Evolutionary conservation across 2,888 invertebrate species (phyloP), one percentile per base, ranked within the genome.

Genomic region (Ophion ellenae): DNA sequence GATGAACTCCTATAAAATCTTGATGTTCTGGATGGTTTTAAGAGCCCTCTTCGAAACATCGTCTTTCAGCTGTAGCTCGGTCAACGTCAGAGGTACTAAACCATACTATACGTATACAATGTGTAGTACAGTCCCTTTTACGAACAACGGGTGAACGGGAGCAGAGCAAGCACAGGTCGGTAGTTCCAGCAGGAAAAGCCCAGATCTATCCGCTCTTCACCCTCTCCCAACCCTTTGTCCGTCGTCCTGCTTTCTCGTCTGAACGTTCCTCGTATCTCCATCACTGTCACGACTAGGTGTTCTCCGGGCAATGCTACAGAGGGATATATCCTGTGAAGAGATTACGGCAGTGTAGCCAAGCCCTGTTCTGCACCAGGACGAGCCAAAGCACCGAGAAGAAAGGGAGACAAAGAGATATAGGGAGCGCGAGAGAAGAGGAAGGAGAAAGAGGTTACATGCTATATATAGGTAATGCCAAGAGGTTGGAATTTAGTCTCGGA

Each of bases 1-100:
- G 91, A 92, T 92, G 91, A 91, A 91, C 92, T 91, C 90, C 90
- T 89, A 92, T 92, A 91, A 92, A 93, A 91, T 92, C 91, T 90
- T 89, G 89, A 89, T 90, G 89, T 88, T 81, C 64, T 59, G 20
- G 32, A 61, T 28, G 71, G 89, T 88, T 88, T 91, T 92, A 87
- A 90, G 86, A 88, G 86, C 87, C 78, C 81, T 86, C 83, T 80
- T 79, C 75, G 73, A 78, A 69, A 73, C 83, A 76, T 77, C 83
- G 81, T 66, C 75, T 70, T 28, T 63, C 78, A 57, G 71, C 71
- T 77, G 74, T 78, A 80, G 64, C 81, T 67, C 73, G 81, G 78
- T 77, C 80, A 83, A 74, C 84, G 71, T 81, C 77, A 63, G 70
- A n/a, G 45, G 53, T 47, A 81, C 71, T 57, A 45, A 76, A 75